phyloP scores from a whole-genome alignment of 2,797 vertebrate species.

The Aplochiton taeniatus region DNA sequence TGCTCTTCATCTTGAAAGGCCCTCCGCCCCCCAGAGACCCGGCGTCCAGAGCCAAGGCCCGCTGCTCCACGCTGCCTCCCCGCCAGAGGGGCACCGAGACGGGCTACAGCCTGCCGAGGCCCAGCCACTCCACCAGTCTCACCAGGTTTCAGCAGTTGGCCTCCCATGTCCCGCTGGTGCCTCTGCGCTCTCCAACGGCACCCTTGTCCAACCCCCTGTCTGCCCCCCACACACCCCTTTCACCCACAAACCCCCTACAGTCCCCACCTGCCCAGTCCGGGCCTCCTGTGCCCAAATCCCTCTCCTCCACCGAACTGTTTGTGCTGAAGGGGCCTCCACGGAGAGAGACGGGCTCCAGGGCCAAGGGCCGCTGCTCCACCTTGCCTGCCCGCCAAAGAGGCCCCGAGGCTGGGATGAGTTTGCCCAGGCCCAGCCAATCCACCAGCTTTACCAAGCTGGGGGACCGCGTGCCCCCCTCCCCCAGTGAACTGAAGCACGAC shows the following conservation, averaged over 20 bases:
- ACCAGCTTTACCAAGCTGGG: slow-evolving; percentile 68
- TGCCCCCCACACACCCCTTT: slow-evolving; percentile 9
- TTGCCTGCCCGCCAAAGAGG: slow-evolving; percentile 68
- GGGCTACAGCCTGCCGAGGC: slow-evolving; percentile 60
- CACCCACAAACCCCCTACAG: slow-evolving; percentile 16
- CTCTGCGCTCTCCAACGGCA: slow-evolving; percentile 19
- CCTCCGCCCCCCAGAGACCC: slow-evolving; percentile 62
- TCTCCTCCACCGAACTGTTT: slow-evolving; percentile 54
- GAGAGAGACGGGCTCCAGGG: slow-evolving; percentile 55
- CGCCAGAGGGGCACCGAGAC: slow-evolving; percentile 58
- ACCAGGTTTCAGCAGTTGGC: slow-evolving; percentile 57
- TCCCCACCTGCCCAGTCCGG: slow-evolving; percentile 7
- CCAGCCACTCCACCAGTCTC: slow-evolving; percentile 77
- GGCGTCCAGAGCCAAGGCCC: slow-evolving; percentile 58
- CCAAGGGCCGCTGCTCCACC: slow-evolving; percentile 69
- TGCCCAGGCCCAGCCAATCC: slow-evolving; percentile 70
- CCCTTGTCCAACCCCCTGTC: slow-evolving; percentile 30
- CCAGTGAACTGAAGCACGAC: slow-evolving; percentile 66
- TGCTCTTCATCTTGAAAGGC: slow-evolving; percentile 56
- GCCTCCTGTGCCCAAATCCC: slow-evolving; percentile 36
- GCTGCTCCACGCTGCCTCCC: slow-evolving; percentile 78
- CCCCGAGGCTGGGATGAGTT: slow-evolving; percentile 43
- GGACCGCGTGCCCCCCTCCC: slow-evolving; percentile 60
- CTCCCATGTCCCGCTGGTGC: slow-evolving; percentile 42
- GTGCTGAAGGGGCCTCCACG: slow-evolving; percentile 61